Evolutionary conservation across 2,888 invertebrate species (phyloP).

Genomic region (Tetheella fluctuosa): DNA sequence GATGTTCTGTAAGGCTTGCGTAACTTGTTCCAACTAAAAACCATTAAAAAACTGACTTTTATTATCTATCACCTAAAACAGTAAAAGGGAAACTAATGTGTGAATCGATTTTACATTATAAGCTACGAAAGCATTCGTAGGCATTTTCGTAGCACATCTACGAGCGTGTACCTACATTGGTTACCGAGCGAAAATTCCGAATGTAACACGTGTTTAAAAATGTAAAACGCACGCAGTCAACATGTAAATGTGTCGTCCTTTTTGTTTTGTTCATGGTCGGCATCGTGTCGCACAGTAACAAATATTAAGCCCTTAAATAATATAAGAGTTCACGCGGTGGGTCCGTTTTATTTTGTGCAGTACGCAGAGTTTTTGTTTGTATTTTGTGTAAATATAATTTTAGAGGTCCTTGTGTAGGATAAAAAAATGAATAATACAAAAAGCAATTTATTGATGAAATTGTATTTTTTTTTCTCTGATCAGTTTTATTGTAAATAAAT

Average conservation of each 20-base stretch:
- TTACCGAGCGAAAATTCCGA: neutral
- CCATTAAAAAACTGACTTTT: too few relatives aligned
- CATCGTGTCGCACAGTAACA: conserved; percentile 33
- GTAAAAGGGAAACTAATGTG: neutral
- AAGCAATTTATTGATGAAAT: too few relatives aligned
- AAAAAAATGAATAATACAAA: too few relatives aligned
- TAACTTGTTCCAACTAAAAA: too few relatives aligned
- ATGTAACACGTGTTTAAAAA: conserved; percentile 44
- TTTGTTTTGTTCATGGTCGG: conserved; percentile 48
- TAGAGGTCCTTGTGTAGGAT: neutral
- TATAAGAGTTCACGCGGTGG: conserved; percentile 42
- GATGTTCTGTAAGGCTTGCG: neutral
- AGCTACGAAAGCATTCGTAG: conserved; percentile 1
- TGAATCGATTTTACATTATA: neutral
- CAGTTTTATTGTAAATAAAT: too few relatives aligned
- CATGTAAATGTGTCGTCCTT: conserved; percentile 55
- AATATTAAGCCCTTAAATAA: too few relatives aligned
- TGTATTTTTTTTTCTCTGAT: too few relatives aligned
- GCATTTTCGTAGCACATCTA: conserved; percentile 8
- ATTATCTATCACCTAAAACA: neutral
- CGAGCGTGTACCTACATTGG: conserved; percentile 1
- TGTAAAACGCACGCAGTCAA: conserved; percentile 48
- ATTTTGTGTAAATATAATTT: neutral
- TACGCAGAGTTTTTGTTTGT: neutral
- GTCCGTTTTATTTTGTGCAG: neutral